phyloP scores from a whole-genome alignment of 2,797 vertebrate species.

The Fratercula arctica region DNA sequence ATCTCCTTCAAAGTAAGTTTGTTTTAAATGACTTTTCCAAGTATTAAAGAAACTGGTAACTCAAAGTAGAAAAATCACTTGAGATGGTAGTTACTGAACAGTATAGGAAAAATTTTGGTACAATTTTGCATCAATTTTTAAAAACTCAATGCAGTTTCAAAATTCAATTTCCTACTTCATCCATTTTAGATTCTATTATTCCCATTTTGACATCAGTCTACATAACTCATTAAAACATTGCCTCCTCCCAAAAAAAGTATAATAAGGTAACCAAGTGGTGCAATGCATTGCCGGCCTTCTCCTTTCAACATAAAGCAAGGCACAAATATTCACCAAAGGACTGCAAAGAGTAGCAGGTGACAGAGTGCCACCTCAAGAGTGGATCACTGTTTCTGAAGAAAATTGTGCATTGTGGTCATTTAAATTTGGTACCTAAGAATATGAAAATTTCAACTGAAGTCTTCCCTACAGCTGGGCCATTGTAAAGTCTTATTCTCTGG shows the following conservation, averaged over 20 bases:
- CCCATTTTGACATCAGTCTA: not conserved
- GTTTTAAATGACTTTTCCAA: not conserved
- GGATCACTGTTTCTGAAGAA: not conserved
- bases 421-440: not conserved
- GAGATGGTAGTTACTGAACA: not conserved
- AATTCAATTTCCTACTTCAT: not conserved
- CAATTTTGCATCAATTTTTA: not conserved
- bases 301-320: not conserved
- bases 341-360: not conserved
- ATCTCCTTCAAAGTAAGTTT: not conserved
- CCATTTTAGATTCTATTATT: not conserved
- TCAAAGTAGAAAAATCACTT: not conserved
- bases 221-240: not conserved
- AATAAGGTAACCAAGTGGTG: not conserved
- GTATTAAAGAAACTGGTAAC: not conserved
- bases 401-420: not conserved
- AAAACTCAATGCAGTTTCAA: not conserved
- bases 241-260: not conserved
- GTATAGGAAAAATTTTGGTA: not conserved
- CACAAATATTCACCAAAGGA: rapidly evolving
- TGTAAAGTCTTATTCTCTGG: not conserved
- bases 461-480: not conserved
- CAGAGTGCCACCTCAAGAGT: not conserved
- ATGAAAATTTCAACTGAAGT: not conserved
- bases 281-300: not conserved